phyloP scores from a whole-genome alignment of 2,888 invertebrate genomes.

The Megastigmus dorsalis region DNA sequence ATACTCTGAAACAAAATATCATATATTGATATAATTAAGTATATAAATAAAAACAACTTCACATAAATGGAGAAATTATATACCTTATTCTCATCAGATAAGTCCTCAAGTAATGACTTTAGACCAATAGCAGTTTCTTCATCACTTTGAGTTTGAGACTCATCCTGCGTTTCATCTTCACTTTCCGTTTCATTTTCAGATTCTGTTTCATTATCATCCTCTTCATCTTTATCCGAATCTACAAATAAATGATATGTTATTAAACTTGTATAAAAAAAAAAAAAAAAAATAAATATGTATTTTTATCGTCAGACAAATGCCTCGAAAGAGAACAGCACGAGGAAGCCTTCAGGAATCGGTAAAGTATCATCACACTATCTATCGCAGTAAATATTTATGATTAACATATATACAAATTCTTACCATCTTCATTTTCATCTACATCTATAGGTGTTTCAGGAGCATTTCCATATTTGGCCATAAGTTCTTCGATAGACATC shows the following conservation, averaged over 20 bases:
- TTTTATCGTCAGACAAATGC: constrained; percentile 71
- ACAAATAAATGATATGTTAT: constrained; percentile 5
- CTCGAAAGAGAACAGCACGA: constrained; percentile 61
- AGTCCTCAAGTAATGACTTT: constrained; percentile 78
- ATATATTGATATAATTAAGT: constrained; percentile 50
- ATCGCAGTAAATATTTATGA: constrained; percentile 18
- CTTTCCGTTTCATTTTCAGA: constrained; percentile 68
- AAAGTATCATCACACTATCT: constrained; percentile 65
- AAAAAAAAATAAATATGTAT: no score
- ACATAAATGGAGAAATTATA: no score
- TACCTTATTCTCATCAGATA: constrained; percentile 68
- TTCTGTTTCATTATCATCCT: constrained; percentile 65
- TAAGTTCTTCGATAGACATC: constrained; percentile 87
- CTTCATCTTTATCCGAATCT: constrained; percentile 69
- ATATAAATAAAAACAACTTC: no score
- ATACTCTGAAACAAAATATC: constrained; percentile 49
- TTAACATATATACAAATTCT: constrained; percentile 21
- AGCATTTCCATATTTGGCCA: constrained; percentile 81
- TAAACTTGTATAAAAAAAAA: background rate
- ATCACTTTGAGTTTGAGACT: constrained; percentile 69
- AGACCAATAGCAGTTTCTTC: constrained; percentile 76
- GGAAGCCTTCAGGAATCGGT: constrained; percentile 66
- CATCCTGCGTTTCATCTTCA: constrained; percentile 69
- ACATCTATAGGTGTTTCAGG: constrained; percentile 71
- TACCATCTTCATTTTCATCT: constrained; percentile 74